Percentiles rank a stretch among this genome's conserved stretches.
phyloP scores from a whole-genome alignment of 1,140 invertebrate genomes.

The Leguminivora glycinivorella region DNA sequence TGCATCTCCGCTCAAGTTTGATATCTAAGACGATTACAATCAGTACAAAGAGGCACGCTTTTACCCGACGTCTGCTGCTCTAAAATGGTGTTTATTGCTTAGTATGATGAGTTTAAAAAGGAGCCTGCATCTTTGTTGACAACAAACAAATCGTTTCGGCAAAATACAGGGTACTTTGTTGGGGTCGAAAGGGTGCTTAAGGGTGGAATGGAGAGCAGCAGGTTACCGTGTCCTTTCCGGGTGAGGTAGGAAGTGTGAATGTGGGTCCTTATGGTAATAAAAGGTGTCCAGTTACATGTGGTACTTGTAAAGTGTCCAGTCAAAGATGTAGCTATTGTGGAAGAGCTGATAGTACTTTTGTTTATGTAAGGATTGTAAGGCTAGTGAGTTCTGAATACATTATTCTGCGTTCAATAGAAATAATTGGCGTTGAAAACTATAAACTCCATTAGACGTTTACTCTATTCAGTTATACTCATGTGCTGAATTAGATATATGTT shows the following conservation, averaged over 20 bases:
- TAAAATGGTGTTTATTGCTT: background rate
- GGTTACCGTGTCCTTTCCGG: conserved; percentile 71
- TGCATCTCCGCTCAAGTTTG: conserved; percentile 56
- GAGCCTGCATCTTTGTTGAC: conserved; percentile 72
- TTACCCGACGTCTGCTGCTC: background rate
- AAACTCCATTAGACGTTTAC: background rate
- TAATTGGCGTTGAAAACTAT: background rate
- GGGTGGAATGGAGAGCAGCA: conserved; percentile 65
- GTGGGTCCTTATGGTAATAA: conserved; percentile 22
- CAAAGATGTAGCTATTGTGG: conserved; percentile 5
- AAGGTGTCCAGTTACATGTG: conserved; percentile 22
- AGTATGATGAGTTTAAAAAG: conserved; percentile 13
- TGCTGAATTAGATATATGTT: too few species aligned
- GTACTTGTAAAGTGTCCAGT: background rate
- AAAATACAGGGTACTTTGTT: conserved; percentile 56
- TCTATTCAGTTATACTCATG: too few species aligned
- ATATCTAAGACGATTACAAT: conserved; percentile 68
- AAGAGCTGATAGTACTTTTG: background rate
- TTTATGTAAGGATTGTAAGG: background rate
- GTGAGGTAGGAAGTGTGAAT: conserved; percentile 27
- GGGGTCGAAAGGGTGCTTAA: conserved; percentile 62
- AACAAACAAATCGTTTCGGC: conserved; percentile 75
- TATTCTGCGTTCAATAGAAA: background rate
- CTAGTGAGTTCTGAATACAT: background rate
- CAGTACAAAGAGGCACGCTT: conserved; percentile 64